Evolutionary conservation across 1,140 invertebrate species (phyloP).

Genomic region (Pseudomyrmex sp.): DNA sequence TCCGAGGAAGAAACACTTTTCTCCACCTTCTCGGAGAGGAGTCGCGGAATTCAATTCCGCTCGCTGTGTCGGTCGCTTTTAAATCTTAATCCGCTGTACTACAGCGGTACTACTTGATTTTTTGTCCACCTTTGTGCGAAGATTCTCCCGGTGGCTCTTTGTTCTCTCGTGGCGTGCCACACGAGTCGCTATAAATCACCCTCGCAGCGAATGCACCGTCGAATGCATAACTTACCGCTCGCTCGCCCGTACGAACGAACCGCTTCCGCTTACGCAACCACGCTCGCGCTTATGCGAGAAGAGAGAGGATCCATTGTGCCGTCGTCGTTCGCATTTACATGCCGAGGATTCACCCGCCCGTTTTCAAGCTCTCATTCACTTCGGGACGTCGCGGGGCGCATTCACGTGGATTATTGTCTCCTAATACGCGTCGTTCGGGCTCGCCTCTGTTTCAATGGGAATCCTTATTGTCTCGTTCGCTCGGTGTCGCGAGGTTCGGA

Average conservation of each 20-base stretch:
- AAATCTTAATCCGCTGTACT: constrained; percentile 44
- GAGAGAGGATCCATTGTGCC: constrained; percentile 60
- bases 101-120: constrained; percentile 29
- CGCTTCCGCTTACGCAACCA: constrained; percentile 73
- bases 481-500: constrained; percentile 9
- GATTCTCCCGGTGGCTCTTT: constrained; percentile 47
- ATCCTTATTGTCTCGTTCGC: constrained; percentile 35
- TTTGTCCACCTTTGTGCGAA: constrained; percentile 32
- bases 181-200: constrained; percentile 66
- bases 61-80: background rate
- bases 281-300: constrained; percentile 67
- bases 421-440: constrained; percentile 65
- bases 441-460: constrained; percentile 52
- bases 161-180: constrained; percentile 16
- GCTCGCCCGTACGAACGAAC: constrained; percentile 40
- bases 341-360: constrained; percentile 59
- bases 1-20: background rate
- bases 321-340: constrained; percentile 65
- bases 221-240: constrained; percentile 63
- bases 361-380: constrained; percentile 66
- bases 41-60: background rate
- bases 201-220: constrained; percentile 14
- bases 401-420: constrained; percentile 61
- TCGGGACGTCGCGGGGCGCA: constrained; percentile 47
- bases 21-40: background rate